A percentile compares a stretch with the other conserved stretches of the same genome.
Conservation (phyloP, 2,113 vertebrate genomes). For the Prionailurus bengalensis region DNA sequence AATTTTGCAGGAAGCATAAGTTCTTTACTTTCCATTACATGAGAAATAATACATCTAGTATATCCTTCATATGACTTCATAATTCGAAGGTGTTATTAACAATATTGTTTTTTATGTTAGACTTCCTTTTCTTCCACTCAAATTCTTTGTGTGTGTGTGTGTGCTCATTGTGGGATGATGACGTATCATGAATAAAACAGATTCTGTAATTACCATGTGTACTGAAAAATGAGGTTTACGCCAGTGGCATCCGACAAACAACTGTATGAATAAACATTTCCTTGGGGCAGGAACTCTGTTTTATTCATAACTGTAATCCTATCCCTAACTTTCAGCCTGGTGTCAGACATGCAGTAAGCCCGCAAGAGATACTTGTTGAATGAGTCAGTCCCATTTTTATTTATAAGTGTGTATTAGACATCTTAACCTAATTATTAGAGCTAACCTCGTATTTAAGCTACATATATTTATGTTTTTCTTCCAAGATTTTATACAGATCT, state of each 20-base stretch:
- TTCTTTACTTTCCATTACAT: not conserved
- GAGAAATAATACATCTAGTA: not conserved
- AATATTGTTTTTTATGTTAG: not conserved
- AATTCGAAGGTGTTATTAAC: not conserved
- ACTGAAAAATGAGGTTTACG: not conserved
- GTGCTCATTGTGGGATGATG: not conserved
- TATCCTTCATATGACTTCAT: not conserved
- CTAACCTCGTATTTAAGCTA: not conserved
- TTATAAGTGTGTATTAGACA: not conserved
- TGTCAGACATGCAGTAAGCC: not conserved
- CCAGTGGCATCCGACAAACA: not conserved
- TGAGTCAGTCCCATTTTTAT: constrained; percentile 19
- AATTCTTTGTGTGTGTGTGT: not conserved
- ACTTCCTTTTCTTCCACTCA: constrained; percentile 5
- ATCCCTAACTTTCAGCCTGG: not conserved
- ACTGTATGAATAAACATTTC: not conserved
- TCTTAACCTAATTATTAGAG: constrained; percentile 2
- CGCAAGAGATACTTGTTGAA: not conserved
- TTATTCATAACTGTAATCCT: not conserved
- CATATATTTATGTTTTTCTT: not conserved
- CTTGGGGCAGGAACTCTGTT: not conserved
- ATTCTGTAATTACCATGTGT: not conserved
- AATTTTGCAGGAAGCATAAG: not conserved
- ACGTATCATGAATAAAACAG: not conserved
- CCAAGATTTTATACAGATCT: constrained; percentile 36